A percentile compares a stretch with the other conserved stretches of the same genome.
phyloP scores from a whole-genome alignment of 64 coral and sea anemone genomes.

The Cladopsammia gracilis region DNA sequence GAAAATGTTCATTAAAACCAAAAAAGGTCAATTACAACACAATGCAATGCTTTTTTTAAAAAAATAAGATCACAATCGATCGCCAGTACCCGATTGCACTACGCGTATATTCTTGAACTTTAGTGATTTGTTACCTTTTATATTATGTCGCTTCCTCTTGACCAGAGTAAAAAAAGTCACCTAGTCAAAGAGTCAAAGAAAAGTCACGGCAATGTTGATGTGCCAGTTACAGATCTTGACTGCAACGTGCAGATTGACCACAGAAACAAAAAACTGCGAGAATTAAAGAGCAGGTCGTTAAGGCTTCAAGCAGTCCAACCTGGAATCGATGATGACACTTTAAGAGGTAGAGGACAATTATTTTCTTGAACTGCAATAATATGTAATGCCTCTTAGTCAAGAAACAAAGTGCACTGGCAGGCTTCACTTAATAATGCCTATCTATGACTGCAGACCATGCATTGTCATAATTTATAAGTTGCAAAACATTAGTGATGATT shows the following conservation, averaged over 20 bases:
- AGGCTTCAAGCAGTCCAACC: not conserved
- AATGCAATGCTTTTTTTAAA: no score
- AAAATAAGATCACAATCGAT: no score
- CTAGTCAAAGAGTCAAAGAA: not conserved
- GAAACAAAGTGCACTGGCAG: no score
- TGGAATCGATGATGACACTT: not conserved
- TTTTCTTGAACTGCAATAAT: not conserved
- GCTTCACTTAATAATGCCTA: no score
- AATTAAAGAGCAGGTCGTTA: not conserved
- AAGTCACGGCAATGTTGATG: not conserved
- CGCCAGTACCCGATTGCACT: no score
- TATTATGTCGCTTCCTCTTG: not conserved
- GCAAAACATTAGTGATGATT: no score
- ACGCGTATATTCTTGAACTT: no score
- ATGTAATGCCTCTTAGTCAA: not conserved
- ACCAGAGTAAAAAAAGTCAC: not conserved
- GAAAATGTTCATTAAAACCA: no score
- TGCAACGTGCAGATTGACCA: not conserved
- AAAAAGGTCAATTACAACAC: no score
- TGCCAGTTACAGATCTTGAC: not conserved
- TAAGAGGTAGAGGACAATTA: not conserved
- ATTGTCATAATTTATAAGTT: no score
- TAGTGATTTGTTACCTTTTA: no score
- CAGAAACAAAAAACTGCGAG: not conserved
- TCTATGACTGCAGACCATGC: no score